Evolutionary conservation across 2,888 invertebrate genomes (phyloP).

Genomic region (Eupithecia subumbrata): DNA sequence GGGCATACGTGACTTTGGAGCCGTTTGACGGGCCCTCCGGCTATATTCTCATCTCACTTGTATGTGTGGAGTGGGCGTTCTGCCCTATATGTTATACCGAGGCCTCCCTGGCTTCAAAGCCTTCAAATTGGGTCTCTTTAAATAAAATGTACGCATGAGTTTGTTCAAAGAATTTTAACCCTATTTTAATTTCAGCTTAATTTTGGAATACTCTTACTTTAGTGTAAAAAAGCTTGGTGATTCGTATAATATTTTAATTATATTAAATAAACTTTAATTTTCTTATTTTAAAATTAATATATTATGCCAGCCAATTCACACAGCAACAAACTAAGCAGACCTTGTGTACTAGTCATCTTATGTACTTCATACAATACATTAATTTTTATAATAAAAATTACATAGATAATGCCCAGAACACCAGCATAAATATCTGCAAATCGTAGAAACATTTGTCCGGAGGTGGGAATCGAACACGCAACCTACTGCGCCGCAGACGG

Average conservation of each 20-base stretch:
- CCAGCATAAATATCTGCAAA: background rate
- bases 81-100: slow-evolving; percentile 71
- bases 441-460: background rate
- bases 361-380: background rate
- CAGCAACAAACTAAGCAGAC: background rate
- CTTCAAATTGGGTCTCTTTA: slow-evolving; percentile 80
- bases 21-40: slow-evolving; percentile 78
- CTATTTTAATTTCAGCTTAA: slow-evolving; percentile 37
- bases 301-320: background rate
- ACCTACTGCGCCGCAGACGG: too few relatives aligned
- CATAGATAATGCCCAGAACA: background rate
- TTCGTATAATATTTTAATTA: too few relatives aligned
- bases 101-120: slow-evolving; percentile 70
- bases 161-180: slow-evolving; percentile 52
- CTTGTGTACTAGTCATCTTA: too few relatives aligned
- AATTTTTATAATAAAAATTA: background rate
- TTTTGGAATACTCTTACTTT: background rate
- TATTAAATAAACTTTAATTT: background rate
- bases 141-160: slow-evolving; percentile 63
- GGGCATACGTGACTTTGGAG: slow-evolving; percentile 81
- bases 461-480: too few relatives aligned
- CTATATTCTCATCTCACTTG: slow-evolving; percentile 60
- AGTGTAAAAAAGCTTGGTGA: background rate
- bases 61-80: slow-evolving; percentile 66
- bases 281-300: background rate